Conservation (phyloP, 2,888 invertebrate species). For the Heliconius sara region DNA sequence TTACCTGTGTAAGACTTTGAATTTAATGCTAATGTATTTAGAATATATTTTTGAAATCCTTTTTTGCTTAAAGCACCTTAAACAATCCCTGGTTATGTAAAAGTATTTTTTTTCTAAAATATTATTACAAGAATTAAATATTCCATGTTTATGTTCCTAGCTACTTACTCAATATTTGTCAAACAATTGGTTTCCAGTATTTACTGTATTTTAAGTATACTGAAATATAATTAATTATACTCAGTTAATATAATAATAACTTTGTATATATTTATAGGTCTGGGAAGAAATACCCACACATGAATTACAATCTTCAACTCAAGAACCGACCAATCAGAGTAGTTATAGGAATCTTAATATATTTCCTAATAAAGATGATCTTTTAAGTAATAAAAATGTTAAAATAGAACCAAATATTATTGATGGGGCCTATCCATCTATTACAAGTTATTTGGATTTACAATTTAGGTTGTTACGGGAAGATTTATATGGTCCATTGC, state of each 20-base stretch:
- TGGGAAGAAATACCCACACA: neutral
- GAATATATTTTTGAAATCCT: neutral
- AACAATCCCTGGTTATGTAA: too few species aligned
- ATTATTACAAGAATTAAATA: too few species aligned
- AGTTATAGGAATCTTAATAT: conserved; percentile 68
- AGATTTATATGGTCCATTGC: conserved; percentile 90
- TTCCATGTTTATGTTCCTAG: too few species aligned
- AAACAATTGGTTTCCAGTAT: neutral
- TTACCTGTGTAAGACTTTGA: neutral
- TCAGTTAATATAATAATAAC: neutral
- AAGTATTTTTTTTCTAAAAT: too few species aligned
- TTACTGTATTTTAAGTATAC: neutral
- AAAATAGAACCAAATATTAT: conserved; percentile 82
- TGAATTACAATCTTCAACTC: neutral
- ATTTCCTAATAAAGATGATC: conserved; percentile 80
- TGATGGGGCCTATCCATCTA: conserved; percentile 85
- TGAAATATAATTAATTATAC: neutral
- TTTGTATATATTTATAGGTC: neutral
- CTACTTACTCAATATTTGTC: too few species aligned
- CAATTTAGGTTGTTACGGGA: conserved; percentile 91
- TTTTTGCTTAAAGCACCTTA: neutral
- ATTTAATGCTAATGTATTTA: neutral
- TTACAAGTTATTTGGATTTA: conserved; percentile 90
- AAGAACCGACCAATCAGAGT: conserved; percentile 51
- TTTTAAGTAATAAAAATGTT: conserved; percentile 74